These are phyloP conservation scores for Urocyon cinereoargenteus DNA, from an alignment of 2,797 vertebrate species.

Conservation along the genomic window DNA sequence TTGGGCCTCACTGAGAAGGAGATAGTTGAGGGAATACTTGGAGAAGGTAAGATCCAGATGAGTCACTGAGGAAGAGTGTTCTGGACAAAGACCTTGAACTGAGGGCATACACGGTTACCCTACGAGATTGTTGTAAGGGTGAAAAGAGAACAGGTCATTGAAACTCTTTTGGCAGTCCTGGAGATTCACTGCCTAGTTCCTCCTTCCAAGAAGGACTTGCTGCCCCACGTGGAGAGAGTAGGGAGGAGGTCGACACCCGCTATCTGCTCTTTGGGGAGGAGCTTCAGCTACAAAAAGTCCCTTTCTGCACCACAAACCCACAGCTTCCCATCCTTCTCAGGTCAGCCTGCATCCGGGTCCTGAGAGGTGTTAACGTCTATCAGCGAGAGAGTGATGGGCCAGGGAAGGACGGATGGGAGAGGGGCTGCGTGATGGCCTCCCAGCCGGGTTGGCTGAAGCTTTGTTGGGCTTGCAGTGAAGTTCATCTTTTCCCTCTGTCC, in stretches of 20 bases:
- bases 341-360: fast-evolving
- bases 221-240: neutral
- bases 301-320: neutral
- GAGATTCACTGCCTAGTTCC: fast-evolving
- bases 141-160: neutral
- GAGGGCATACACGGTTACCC: fast-evolving
- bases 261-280: neutral
- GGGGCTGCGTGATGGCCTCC: neutral
- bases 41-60: neutral
- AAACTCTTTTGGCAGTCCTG: neutral
- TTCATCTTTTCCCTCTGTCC: neutral
- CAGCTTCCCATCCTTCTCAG: neutral
- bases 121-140: neutral
- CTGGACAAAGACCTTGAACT: neutral
- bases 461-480: fast-evolving
- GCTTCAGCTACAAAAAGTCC: neutral
- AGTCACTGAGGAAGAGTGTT: neutral
- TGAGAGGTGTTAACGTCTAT: neutral
- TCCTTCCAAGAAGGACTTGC: neutral
- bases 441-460: too few relatives aligned
- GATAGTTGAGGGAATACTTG: neutral
- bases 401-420: neutral
- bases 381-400: neutral
- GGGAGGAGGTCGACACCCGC: neutral
- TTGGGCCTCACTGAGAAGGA: neutral